Conservation (phyloP, 2,113 vertebrate genomes). For the Gadus chalcogrammus region DNA sequence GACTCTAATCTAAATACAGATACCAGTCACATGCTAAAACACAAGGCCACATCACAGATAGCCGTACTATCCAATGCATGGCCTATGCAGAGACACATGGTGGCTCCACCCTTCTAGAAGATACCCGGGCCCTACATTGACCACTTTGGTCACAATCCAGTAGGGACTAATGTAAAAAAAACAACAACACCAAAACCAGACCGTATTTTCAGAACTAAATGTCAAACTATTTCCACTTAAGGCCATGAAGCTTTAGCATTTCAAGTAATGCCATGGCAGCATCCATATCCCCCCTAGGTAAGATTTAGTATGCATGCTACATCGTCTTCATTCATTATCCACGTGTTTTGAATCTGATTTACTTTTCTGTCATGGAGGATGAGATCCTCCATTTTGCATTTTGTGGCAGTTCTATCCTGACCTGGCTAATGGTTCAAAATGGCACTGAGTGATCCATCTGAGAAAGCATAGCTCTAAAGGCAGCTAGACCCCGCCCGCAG, state of each 20-base stretch:
- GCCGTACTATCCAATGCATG: conserved; percentile 14
- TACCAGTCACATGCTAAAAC: conserved; percentile 34
- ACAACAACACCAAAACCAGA: neutral
- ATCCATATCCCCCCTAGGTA: no score
- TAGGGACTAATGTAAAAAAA: conserved; percentile 1
- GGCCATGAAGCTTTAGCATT: neutral
- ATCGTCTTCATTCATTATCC: conserved; percentile 19
- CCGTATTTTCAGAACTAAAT: neutral
- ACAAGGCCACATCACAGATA: conserved; percentile 9
- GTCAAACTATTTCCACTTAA: neutral
- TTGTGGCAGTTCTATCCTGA: conserved; percentile 15
- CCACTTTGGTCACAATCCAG: neutral
- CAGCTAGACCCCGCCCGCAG: conserved; percentile 19
- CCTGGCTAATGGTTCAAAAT: conserved; percentile 27
- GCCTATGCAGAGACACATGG: conserved; percentile 22
- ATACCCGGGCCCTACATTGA: neutral
- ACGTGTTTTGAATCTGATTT: neutral
- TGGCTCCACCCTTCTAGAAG: conserved; percentile 1
- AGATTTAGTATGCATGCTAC: conserved; percentile 45
- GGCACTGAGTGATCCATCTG: conserved; percentile 4
- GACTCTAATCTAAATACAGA: conserved; percentile 44
- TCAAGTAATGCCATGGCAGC: conserved; percentile 1
- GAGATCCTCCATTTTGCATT: conserved; percentile 21
- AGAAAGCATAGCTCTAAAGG: conserved; percentile 10
- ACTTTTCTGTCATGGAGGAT: conserved; percentile 22